A percentile compares a stretch with the other conserved stretches of the same genome.
These are phyloP conservation scores for Xylocampa areola DNA, from an alignment of 2,888 invertebrate genomes.

Conservation along the genomic window DNA sequence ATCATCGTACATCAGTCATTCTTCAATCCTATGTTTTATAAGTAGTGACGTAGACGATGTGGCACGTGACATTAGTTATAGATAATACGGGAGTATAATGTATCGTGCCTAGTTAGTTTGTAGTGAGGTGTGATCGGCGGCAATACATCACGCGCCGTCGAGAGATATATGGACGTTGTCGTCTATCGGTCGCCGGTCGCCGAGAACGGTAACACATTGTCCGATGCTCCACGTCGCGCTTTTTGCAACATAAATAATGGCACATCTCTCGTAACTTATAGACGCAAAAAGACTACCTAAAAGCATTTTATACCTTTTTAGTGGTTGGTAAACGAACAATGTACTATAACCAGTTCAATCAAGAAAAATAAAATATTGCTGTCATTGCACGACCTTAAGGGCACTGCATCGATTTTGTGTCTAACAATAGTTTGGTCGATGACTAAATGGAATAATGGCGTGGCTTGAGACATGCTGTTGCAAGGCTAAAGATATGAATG, in stretches of 20 bases:
- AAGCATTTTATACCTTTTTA: conserved; percentile 1
- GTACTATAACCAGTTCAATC: background rate
- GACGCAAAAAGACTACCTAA: conserved; percentile 22
- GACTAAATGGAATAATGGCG: conserved; percentile 21
- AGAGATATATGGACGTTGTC: conserved; percentile 78
- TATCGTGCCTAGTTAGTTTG: conserved; percentile 66
- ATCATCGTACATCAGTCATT: background rate
- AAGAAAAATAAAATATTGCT: conserved; percentile 8
- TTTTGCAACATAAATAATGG: conserved; percentile 63
- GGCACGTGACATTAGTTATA: conserved; percentile 56
- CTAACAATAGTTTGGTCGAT: conserved; percentile 40
- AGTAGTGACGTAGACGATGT: conserved; percentile 2
- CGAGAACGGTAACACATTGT: conserved; percentile 65
- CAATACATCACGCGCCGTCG: conserved; percentile 75
- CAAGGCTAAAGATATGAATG: conserved; percentile 2
- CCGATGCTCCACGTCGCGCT: conserved; percentile 51
- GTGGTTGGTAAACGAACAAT: background rate
- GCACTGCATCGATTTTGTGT: conserved; percentile 41
- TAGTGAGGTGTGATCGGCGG: conserved; percentile 73
- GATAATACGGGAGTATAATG: conserved; percentile 62
- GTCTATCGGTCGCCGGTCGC: conserved; percentile 72
- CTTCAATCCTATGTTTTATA: conserved; percentile 9
- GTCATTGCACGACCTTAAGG: conserved; percentile 25
- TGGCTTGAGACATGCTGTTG: conserved; percentile 7
- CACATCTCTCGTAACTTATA: conserved; percentile 36